Percentiles rank a stretch among this genome's conserved stretches.
phyloP scores from a whole-genome alignment of 2,113 vertebrate genomes.

The Scomber japonicus region DNA sequence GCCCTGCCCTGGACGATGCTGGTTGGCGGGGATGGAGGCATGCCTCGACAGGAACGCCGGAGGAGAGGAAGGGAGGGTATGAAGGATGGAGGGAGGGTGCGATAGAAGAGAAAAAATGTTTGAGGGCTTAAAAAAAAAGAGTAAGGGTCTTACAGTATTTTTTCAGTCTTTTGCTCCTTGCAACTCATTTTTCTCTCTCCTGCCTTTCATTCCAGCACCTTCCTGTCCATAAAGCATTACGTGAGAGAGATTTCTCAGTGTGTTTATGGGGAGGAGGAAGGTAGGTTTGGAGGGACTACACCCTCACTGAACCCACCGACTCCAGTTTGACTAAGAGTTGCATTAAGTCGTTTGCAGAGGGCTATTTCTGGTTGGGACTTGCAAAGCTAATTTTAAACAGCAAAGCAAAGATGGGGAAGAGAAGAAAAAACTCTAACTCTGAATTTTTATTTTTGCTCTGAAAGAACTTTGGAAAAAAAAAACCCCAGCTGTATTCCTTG shows the following conservation, averaged over 20 bases:
- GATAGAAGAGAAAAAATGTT: slow-evolving; percentile 36
- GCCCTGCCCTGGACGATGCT: slow-evolving; percentile 71
- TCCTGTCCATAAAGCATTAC: slow-evolving; percentile 89
- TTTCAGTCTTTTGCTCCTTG: slow-evolving; percentile 37
- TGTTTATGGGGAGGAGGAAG: slow-evolving; percentile 28
- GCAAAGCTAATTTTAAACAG: slow-evolving; percentile 63
- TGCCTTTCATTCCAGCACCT: slow-evolving; percentile 83
- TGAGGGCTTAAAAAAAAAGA: background rate
- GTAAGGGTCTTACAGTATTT: slow-evolving; percentile 79
- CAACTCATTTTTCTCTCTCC: slow-evolving; percentile 3
- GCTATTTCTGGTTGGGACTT: slow-evolving; percentile 52
- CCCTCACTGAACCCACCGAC: slow-evolving; percentile 61
- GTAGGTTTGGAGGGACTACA: slow-evolving; percentile 45
- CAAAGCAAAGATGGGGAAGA: slow-evolving; percentile 47
- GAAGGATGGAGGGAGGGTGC: slow-evolving; percentile 23
- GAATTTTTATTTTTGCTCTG: slow-evolving; percentile 43
- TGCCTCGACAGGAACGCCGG: slow-evolving; percentile 88
- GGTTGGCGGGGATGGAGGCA: slow-evolving; percentile 85
- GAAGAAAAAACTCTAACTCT: slow-evolving; percentile 20
- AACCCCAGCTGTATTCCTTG: slow-evolving; percentile 15
- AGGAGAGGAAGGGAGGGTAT: slow-evolving; percentile 44
- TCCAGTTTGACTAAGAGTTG: slow-evolving; percentile 35
- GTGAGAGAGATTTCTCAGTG: slow-evolving; percentile 77
- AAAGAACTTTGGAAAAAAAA: slow-evolving; percentile 17
- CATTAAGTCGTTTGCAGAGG: slow-evolving; percentile 43